Percentiles rank a stretch among this genome's conserved stretches.
phyloP scores from a whole-genome alignment of 2,113 vertebrate species.

The Sturnus vulgaris region DNA sequence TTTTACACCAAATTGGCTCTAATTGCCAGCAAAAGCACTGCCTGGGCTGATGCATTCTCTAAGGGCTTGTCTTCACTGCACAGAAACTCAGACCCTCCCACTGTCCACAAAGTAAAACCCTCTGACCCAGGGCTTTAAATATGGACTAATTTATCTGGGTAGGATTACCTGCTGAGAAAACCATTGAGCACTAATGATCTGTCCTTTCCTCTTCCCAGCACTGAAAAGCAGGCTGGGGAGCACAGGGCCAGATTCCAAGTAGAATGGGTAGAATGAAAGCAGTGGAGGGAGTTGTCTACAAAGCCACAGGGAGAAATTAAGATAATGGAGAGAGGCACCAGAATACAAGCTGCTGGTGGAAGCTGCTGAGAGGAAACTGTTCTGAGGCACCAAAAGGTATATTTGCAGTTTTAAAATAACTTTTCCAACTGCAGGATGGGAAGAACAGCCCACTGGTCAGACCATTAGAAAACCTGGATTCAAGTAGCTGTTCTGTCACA shows the following conservation, averaged over 20 bases:
- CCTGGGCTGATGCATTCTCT: neutral
- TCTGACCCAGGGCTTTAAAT: slow-evolving; percentile 43
- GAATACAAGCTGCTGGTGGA: neutral
- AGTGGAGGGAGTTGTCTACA: neutral
- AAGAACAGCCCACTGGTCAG: neutral
- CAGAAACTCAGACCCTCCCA: slow-evolving; percentile 10
- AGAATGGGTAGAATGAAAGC: neutral
- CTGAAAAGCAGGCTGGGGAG: neutral
- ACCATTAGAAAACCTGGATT: neutral
- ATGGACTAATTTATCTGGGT: slow-evolving; percentile 33
- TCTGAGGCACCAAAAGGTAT: neutral
- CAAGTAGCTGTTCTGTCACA: neutral
- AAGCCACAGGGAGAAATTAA: neutral
- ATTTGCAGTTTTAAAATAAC: neutral
- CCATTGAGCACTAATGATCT: slow-evolving; percentile 28
- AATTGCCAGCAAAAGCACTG: slow-evolving; percentile 39
- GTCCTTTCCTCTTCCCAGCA: slow-evolving; percentile 1
- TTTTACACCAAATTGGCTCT: slow-evolving; percentile 42
- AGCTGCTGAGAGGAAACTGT: neutral
- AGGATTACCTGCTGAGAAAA: slow-evolving; percentile 47
- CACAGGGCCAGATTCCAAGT: neutral
- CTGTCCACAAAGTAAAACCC: slow-evolving; percentile 10
- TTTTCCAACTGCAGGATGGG: neutral
- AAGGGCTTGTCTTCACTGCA: neutral
- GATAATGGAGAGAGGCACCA: neutral